These are phyloP conservation scores for Thamnaconus septentrionalis DNA, from an alignment of 2,113 vertebrate species.

Conservation along the genomic window DNA sequence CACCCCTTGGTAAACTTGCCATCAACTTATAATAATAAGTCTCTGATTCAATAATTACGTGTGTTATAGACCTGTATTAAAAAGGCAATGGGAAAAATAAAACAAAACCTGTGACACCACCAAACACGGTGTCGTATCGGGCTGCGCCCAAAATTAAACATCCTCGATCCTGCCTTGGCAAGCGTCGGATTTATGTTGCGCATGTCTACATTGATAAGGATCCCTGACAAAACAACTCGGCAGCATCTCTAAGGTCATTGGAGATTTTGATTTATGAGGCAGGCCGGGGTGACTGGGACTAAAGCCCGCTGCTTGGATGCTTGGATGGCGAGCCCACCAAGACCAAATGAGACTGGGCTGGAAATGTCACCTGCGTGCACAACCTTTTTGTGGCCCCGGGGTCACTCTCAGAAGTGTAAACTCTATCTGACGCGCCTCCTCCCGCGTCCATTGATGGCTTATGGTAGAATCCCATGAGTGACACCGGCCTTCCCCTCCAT, in stretches of 20 bases:
- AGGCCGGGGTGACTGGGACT: slow-evolving; percentile 36
- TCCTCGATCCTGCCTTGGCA: slow-evolving; percentile 51
- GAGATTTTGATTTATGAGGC: slow-evolving; percentile 67
- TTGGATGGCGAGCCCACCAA: slow-evolving; percentile 39
- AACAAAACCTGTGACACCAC: slow-evolving; percentile 6
- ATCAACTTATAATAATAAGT: slow-evolving; percentile 24
- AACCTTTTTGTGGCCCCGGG: slow-evolving; percentile 58
- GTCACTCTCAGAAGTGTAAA: slow-evolving; percentile 70
- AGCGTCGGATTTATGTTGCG: slow-evolving; percentile 48
- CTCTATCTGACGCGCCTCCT: slow-evolving; percentile 50
- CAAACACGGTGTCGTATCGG: slow-evolving; percentile 27
- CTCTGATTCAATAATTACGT: background rate
- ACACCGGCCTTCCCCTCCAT: slow-evolving; percentile 36
- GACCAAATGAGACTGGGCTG: slow-evolving; percentile 53
- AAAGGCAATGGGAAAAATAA: background rate
- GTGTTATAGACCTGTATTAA: no score
- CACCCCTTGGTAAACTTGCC: slow-evolving; percentile 49
- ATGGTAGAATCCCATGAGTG: slow-evolving; percentile 47
- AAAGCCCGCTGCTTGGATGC: slow-evolving; percentile 53
- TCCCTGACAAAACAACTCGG: slow-evolving; percentile 57
- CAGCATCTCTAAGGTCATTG: slow-evolving; percentile 56
- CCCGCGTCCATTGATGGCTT: slow-evolving; percentile 59
- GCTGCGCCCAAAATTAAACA: slow-evolving; percentile 65
- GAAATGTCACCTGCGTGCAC: slow-evolving; percentile 65
- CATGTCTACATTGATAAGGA: slow-evolving; percentile 56